Base-by-base conservation (phyloP, 2,888 invertebrate genomes). In the Acleris cristana region DNA sequence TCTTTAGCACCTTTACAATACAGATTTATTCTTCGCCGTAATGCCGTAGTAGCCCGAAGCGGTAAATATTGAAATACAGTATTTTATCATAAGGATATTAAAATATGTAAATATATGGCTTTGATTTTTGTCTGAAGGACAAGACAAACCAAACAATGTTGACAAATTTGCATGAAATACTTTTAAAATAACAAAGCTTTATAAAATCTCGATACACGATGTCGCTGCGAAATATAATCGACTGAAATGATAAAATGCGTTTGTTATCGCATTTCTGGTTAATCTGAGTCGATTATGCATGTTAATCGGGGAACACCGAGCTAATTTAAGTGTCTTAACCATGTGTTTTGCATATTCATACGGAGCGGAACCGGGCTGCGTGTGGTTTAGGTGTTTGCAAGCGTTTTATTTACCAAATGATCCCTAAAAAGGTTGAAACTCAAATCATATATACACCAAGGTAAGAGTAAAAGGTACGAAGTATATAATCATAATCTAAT, bases 291-390 rank as follows among this genome's bases (percentile, higher is more conserved):
- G 66, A 81, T 84, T 81, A 82, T 79, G 78, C 76, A 86, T 84
- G 84, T 78, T 83, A 84, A 85, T 86, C 75, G 72, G 70, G 72
- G 79, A 81, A 81, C 80, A 82, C 83, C 79, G 79, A 81, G 78
- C 76, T 80, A 82, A 83, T 83, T 82, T 81, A 76, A 80, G 81
- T 82, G 77, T 82, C 81, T 81, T 79, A 81, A 79, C 79, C 78
- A 77, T 81, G 76, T 77, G 80, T 71, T 81, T 80, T 82, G 83
- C 82, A 86, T 86, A 85, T 84, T 81, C 79, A 84, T 75, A 69
- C 79, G 76, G 70, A 71, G 66, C 65, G n/a, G 49, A 53, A 55
- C 58, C 34, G 21, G 14, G 26, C 40, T 34, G 30, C 55, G 48
- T 54, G 61, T 18, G 52, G 59, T 45, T 62, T 62, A 66, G 56